Evolutionary conservation across 2,888 invertebrate species (phyloP).

Genomic region (Lasioglossum vierecki): DNA sequence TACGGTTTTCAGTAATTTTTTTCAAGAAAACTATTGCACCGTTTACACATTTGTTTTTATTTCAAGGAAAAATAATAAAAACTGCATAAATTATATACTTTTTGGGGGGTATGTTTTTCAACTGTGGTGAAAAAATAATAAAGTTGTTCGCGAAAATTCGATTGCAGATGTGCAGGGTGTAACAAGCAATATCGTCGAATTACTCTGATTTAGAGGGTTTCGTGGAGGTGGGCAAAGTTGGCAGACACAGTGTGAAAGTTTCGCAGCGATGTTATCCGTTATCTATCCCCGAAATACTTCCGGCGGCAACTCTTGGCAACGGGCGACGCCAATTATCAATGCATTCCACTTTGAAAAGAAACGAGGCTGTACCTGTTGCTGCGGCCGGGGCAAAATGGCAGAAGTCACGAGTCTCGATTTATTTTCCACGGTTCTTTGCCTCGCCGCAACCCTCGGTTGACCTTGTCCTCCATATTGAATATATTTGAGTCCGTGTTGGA

Average conservation of each 20-base stretch:
- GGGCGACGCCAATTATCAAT: constrained; percentile 44
- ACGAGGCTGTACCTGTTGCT: constrained; percentile 50
- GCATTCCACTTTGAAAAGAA: constrained; percentile 30
- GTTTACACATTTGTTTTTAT: too few species aligned
- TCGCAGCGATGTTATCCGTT: neutral
- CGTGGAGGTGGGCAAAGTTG: neutral
- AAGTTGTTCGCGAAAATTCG: neutral
- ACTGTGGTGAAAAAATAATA: too few species aligned
- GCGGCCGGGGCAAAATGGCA: constrained; percentile 16
- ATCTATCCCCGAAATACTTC: neutral
- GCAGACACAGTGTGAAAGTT: neutral
- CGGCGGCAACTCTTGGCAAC: neutral
- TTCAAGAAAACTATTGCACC: too few species aligned
- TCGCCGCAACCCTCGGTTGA: neutral
- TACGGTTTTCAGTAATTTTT: too few species aligned
- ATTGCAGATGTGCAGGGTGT: neutral
- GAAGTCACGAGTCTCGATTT: constrained; percentile 30
- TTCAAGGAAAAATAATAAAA: too few species aligned
- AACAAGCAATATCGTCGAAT: neutral
- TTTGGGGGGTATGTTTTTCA: too few species aligned
- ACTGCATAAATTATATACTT: too few species aligned
- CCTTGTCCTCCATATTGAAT: constrained; percentile 8
- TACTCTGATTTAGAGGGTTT: neutral
- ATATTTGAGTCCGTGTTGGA: neutral
- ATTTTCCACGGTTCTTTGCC: constrained; percentile 2